These are phyloP conservation scores for Halcyon smyrnensis DNA, from an alignment of 2,797 vertebrate genomes.

Conservation along the genomic window DNA sequence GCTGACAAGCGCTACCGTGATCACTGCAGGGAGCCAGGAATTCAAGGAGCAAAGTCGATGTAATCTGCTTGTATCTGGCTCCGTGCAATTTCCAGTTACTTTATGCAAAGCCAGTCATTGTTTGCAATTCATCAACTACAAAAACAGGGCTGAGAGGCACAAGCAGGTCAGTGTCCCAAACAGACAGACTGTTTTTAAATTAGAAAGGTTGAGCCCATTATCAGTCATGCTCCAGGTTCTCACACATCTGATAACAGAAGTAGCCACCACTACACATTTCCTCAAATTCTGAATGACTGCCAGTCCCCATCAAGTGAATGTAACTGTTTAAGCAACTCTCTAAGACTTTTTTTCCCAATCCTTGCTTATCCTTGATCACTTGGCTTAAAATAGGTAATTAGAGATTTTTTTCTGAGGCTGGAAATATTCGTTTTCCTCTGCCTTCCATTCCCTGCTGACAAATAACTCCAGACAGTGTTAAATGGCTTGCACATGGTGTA, in stretches of 20 bases:
- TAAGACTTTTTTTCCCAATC: neutral
- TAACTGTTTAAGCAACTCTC: neutral
- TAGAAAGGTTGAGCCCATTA: neutral
- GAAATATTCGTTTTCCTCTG: neutral
- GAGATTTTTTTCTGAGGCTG: neutral
- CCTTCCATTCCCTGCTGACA: neutral
- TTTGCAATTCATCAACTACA: constrained; percentile 1
- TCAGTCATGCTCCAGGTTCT: neutral
- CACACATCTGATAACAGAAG: neutral
- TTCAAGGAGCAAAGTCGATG: neutral
- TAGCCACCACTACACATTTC: neutral
- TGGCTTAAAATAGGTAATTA: neutral
- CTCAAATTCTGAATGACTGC: neutral
- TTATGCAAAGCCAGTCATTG: neutral
- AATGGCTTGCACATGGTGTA: neutral
- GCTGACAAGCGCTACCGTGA: neutral
- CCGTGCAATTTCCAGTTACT: neutral
- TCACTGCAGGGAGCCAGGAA: neutral
- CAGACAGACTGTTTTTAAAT: neutral
- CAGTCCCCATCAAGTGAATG: neutral
- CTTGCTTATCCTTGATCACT: neutral
- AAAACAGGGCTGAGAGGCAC: neutral
- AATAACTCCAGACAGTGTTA: neutral
- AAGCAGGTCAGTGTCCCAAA: neutral
- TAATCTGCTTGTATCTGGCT: neutral